These are phyloP conservation scores for Neosilurus mollespiculum DNA, from an alignment of 2,797 vertebrate genomes.

Conservation along the genomic window DNA sequence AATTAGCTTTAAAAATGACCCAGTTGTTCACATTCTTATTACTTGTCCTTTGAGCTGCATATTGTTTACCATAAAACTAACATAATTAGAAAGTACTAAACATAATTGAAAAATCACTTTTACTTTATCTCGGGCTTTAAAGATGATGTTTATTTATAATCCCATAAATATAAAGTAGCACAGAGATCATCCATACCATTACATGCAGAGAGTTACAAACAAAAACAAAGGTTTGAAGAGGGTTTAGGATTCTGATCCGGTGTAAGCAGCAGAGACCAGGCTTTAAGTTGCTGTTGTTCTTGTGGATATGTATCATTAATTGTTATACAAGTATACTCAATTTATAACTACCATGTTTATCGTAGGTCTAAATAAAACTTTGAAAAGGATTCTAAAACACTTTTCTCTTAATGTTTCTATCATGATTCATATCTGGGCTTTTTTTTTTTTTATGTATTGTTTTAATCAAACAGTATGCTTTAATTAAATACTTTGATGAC, in stretches of 20 bases:
- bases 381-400: not conserved
- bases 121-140: not conserved
- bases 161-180: not conserved
- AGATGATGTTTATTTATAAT: constrained; percentile 19
- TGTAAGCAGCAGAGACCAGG: not conserved
- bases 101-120: constrained; percentile 6
- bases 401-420: not conserved
- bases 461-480: not conserved
- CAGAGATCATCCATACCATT: not conserved
- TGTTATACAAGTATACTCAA: not conserved
- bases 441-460: not conserved
- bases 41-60: not conserved
- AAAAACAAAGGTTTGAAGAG: not conserved
- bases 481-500: not conserved
- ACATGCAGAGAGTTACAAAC: not conserved
- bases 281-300: not conserved
- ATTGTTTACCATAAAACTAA: constrained; percentile 17
- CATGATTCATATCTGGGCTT: not conserved
- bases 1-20: constrained; percentile 1
- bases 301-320: not conserved
- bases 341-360: not conserved
- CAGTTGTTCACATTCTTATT: not conserved
- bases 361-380: not conserved
- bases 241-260: not conserved
- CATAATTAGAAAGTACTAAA: constrained; percentile 6